phyloP scores from a whole-genome alignment of 2,888 invertebrate genomes.

The Conomelus anceps region DNA sequence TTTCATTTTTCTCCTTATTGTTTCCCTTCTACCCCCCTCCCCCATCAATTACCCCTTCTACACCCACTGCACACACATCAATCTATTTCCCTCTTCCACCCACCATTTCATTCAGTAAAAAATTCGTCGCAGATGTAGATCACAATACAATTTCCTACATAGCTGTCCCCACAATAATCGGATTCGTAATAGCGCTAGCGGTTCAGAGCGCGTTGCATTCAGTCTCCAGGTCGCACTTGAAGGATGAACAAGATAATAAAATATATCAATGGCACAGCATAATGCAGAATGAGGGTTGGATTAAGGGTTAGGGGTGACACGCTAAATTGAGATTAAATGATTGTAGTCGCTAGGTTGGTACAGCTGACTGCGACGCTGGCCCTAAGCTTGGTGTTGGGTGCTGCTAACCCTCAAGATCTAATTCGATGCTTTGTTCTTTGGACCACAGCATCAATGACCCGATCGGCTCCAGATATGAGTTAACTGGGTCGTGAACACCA shows the following conservation, averaged over 20 bases:
- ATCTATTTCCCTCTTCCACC: background rate
- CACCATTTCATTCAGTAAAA: background rate
- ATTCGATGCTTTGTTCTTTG: background rate
- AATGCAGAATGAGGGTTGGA: background rate
- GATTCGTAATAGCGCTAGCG: background rate
- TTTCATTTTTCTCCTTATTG: too few species aligned
- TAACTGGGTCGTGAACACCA: background rate
- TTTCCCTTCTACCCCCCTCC: too few species aligned
- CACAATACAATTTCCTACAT: background rate
- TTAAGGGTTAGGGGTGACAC: slow-evolving; percentile 22
- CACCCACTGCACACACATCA: background rate
- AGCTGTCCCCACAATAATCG: background rate
- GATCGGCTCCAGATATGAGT: background rate
- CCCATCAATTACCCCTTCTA: too few species aligned
- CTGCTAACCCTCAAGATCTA: background rate
- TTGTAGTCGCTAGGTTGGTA: slow-evolving; percentile 18
- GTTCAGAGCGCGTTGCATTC: background rate
- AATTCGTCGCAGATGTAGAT: background rate
- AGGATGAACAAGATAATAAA: background rate
- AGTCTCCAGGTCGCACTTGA: background rate
- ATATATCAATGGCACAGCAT: background rate
- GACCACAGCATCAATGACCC: background rate
- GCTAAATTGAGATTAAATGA: slow-evolving; percentile 36
- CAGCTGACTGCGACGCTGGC: background rate
- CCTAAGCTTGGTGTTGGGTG: background rate